A percentile compares a stretch with the other conserved stretches of the same genome.
phyloP scores from a whole-genome alignment of 2,797 vertebrate genomes.

The Argyrosomus regius region DNA sequence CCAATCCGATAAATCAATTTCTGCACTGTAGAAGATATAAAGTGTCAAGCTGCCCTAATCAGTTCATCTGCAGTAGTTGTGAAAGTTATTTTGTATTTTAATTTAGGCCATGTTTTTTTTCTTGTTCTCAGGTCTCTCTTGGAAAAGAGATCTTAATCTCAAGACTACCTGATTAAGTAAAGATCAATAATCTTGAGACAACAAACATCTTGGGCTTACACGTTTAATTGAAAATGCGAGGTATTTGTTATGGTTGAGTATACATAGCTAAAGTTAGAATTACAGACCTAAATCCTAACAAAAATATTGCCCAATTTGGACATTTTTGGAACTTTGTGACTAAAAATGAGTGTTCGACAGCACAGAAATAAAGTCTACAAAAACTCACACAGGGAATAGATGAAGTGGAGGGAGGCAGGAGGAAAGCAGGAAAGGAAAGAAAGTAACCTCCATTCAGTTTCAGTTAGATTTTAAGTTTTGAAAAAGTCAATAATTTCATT shows the following conservation, averaged over 20 bases:
- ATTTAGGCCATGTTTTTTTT: too few species aligned
- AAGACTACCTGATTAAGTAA: not conserved
- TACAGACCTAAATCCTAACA: not conserved
- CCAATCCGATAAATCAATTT: not conserved
- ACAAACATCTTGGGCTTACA: not conserved
- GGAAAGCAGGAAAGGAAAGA: not conserved
- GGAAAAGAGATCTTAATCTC: not conserved
- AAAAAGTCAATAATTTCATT: not conserved
- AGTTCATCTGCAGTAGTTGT: not conserved
- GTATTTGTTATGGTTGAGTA: not conserved
- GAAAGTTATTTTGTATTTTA: too few species aligned
- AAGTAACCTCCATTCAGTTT: not conserved
- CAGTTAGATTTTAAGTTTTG: not conserved
- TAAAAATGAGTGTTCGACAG: not conserved
- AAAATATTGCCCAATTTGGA: not conserved
- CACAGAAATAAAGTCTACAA: too few species aligned
- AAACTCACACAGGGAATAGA: not conserved
- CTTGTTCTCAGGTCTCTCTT: not conserved
- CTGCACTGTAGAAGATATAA: not conserved
- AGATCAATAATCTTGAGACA: not conserved
- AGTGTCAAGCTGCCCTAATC: not conserved
- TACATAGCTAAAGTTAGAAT: not conserved
- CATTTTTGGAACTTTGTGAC: not conserved
- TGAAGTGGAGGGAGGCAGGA: not conserved
- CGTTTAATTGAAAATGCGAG: not conserved